Base-by-base conservation (phyloP, 2,797 vertebrate species). In the Spea hammondii region DNA sequence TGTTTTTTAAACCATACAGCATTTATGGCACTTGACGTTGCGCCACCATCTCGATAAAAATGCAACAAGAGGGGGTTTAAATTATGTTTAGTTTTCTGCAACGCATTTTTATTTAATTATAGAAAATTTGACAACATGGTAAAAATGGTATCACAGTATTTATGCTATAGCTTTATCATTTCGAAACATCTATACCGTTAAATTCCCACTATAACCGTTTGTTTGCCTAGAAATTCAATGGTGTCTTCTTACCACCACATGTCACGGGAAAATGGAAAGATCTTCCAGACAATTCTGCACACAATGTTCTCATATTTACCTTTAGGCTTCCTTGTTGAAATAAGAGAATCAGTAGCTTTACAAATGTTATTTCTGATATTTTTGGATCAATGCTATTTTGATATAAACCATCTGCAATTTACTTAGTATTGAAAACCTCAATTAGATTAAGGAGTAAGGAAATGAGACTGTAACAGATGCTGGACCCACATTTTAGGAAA, bases 331-430 rank as follows among this genome's bases (percentile, higher is more conserved):
- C 49, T 7, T 1, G 14, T 11, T 64, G 59, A 73, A 73, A 73
- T 50, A 49, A n/a, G 46, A 73, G 59, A 73, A 32, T 62, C 47
- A 6, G 46, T 48, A 49, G 72, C 59, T n/a, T 48, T 64, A 64
- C 64, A 47, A 73, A 32, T 44, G 50, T 64, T 14, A 12, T 50
- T 64, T 73, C 59, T 62, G 13, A 14, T 73, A 48, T 44, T 48
- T 72, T 73, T 73, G 47, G 57, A 62, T 73, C 57, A 32, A 50
- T n/a, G 17, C 9, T 62, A 17, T 48, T 64, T 12, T 11, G 14
- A 64, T 46, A 14, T 64, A 73, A 73, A 8, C 72, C 72, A 73
- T 44, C n/a, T 62, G 17, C 50, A n/a, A 64, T 73, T 73, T 72
- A 17, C 57, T 73, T 73, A 14, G 47, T 50, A 73, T 73, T 62